These are phyloP conservation scores for Yponomeuta sedellus DNA, from an alignment of 2,888 invertebrate genomes.

Conservation along the genomic window DNA sequence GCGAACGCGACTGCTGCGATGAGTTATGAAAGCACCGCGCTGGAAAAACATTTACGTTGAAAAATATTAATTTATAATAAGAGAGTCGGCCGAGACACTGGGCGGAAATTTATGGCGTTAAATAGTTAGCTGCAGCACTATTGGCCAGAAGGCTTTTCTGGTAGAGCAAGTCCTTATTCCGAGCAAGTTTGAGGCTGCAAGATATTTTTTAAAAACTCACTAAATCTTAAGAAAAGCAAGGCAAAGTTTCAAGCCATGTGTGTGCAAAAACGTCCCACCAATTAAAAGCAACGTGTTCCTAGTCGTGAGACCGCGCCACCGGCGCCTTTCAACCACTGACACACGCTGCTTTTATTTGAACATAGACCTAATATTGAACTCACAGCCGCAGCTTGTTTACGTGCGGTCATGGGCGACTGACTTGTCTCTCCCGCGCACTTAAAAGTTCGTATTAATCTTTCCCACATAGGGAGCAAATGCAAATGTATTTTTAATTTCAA, in stretches of 20 bases:
- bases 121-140: neutral
- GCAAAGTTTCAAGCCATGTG: neutral
- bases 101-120: constrained; percentile 2
- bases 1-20: neutral
- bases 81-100: neutral
- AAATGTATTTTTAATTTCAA: constrained; percentile 2
- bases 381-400: constrained; percentile 16
- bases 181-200: neutral
- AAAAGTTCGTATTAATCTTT: neutral
- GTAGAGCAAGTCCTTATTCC: neutral
- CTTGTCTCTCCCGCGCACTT: neutral
- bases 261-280: constrained; percentile 35
- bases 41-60: neutral
- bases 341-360: constrained; percentile 49
- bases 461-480: neutral
- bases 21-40: neutral
- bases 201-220: neutral
- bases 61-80: constrained; percentile 4
- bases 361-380: constrained; percentile 43
- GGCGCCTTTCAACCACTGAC: constrained; percentile 52
- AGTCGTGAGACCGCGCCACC: constrained; percentile 36
- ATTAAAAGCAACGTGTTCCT: constrained; percentile 51
- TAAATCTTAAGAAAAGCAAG: neutral
- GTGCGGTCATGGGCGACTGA: neutral
- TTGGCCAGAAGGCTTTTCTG: neutral